Conservation (phyloP, 2,888 invertebrate genomes). For the Harpagoxenus sublaevis region DNA sequence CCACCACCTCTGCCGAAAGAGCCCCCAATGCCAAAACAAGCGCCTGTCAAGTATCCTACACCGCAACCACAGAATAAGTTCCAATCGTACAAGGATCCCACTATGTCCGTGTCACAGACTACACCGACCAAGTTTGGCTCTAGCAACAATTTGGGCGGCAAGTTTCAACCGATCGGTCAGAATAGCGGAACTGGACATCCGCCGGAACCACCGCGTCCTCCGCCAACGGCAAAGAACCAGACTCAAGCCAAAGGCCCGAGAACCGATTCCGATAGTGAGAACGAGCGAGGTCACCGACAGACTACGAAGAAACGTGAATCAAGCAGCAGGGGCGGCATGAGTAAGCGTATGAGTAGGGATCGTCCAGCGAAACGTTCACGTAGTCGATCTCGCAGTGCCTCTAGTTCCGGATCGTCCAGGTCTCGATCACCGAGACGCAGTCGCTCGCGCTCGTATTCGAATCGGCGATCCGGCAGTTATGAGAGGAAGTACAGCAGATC, state of each 20-base stretch:
- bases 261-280: slow-evolving; percentile 87
- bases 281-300: slow-evolving; percentile 81
- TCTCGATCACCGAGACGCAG: slow-evolving; percentile 89
- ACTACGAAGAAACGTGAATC: slow-evolving; percentile 86
- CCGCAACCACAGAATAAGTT: slow-evolving; percentile 83
- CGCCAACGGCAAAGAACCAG: slow-evolving; percentile 81
- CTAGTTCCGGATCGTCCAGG: slow-evolving; percentile 90
- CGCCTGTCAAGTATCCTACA: slow-evolving; percentile 83
- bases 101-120: slow-evolving; percentile 68
- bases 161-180: slow-evolving; percentile 85
- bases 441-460: slow-evolving; percentile 86
- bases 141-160: slow-evolving; percentile 79
- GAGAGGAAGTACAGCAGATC: slow-evolving; percentile 85
- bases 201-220: slow-evolving; percentile 81
- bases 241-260: slow-evolving; percentile 88
- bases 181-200: slow-evolving; percentile 75
- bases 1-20: slow-evolving; percentile 87
- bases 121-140: slow-evolving; percentile 80
- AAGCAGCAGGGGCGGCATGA: slow-evolving; percentile 76
- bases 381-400: slow-evolving; percentile 87
- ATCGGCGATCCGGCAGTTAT: slow-evolving; percentile 84
- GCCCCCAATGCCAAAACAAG: slow-evolving; percentile 80
- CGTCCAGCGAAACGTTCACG: slow-evolving; percentile 81
- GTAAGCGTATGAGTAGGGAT: slow-evolving; percentile 80
- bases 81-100: slow-evolving; percentile 81